Conservation (phyloP, 2,888 invertebrate genomes). For the Phlogophora meticulosa region DNA sequence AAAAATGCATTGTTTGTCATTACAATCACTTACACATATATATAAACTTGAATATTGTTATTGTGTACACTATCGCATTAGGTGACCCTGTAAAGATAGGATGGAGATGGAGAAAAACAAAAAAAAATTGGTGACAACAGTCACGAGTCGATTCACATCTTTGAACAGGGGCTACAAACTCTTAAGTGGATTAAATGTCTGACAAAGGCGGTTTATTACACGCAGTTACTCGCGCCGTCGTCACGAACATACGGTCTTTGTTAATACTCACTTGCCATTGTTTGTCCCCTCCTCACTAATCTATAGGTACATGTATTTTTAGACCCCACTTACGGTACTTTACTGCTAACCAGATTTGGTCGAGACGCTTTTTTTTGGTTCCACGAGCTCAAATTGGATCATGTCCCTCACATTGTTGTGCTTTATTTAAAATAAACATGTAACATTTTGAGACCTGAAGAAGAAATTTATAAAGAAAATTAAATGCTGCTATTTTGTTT, state of each 20-base stretch:
- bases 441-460: slow-evolving; percentile 11
- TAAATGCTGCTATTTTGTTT: slow-evolving; percentile 5
- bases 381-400: slow-evolving; percentile 75
- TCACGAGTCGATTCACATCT: slow-evolving; percentile 71
- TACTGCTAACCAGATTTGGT: slow-evolving; percentile 62
- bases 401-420: slow-evolving; percentile 65
- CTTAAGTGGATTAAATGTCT: slow-evolving; percentile 87
- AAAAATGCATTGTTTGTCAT: no score
- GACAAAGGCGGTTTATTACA: slow-evolving; percentile 84
- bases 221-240: slow-evolving; percentile 72
- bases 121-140: slow-evolving; percentile 78
- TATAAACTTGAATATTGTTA: no score
- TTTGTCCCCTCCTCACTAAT: slow-evolving; percentile 68
- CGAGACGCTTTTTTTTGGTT: slow-evolving; percentile 67
- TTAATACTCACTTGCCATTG: slow-evolving; percentile 77
- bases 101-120: no score
- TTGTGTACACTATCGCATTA: no score
- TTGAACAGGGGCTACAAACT: slow-evolving; percentile 80
- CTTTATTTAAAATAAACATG: slow-evolving; percentile 35
- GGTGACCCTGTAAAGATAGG: no score
- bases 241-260: slow-evolving; percentile 77
- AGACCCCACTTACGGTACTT: slow-evolving; percentile 60
- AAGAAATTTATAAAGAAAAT: slow-evolving; percentile 9
- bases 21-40: no score
- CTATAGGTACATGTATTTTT: slow-evolving; percentile 62